phyloP scores from a whole-genome alignment of 1,140 invertebrate genomes.

The Drosophila sechellia region DNA sequence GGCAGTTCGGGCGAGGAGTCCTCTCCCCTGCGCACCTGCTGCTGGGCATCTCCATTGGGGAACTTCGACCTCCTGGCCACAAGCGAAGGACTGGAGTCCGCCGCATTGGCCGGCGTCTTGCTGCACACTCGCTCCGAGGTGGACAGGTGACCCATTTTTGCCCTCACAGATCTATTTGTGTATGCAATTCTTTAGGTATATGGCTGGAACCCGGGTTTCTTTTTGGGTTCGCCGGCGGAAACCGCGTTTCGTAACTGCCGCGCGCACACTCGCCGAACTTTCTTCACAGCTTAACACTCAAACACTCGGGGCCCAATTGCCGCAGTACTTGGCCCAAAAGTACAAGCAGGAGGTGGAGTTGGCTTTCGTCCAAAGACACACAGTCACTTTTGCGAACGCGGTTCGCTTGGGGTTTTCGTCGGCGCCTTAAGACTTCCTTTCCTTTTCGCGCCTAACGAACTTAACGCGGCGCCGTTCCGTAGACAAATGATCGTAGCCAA shows the following conservation, averaged over 20 bases:
- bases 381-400: conserved; percentile 25
- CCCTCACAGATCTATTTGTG: conserved; percentile 20
- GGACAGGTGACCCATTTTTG: conserved; percentile 79
- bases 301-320: conserved; percentile 61
- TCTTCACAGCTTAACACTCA: conserved; percentile 78
- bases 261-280: conserved; percentile 53
- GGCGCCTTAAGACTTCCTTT: conserved; percentile 11
- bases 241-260: conserved; percentile 59
- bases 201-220: conserved; percentile 14
- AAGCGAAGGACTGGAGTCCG: conserved; percentile 55
- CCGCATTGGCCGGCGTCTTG: conserved; percentile 53
- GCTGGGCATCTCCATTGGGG: conserved; percentile 32
- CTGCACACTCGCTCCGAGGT: conserved; percentile 73
- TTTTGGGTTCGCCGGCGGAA: conserved; percentile 57
- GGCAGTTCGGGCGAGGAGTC: conserved; percentile 64
- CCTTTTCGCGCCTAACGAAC: conserved; percentile 75
- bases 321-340: conserved; percentile 41
- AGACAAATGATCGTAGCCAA: conserved; percentile 83
- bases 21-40: conserved; percentile 58
- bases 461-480: conserved; percentile 76
- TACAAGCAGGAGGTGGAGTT: conserved; percentile 16
- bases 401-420: conserved; percentile 12
- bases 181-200: background rate
- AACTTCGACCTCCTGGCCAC: conserved; percentile 54
- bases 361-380: conserved; percentile 32